These are phyloP conservation scores for Papilio dardanus DNA, from an alignment of 1,140 invertebrate genomes.

Conservation along the genomic window DNA sequence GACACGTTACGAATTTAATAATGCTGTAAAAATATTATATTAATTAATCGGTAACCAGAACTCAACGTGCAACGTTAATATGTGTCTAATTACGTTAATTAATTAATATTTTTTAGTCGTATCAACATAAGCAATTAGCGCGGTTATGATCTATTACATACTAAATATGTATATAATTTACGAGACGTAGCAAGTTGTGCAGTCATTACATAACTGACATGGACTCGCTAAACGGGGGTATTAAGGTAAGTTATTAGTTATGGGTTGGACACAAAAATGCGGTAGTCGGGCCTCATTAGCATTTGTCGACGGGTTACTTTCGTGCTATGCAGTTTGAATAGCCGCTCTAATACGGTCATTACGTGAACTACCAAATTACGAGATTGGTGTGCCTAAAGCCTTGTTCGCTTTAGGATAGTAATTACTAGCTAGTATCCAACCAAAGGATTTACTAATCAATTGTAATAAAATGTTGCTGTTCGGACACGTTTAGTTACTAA, in stretches of 20 bases:
- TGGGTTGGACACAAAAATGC: slow-evolving; percentile 32
- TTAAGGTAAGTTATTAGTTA: slow-evolving; percentile 23
- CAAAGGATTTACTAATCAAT: too few species aligned
- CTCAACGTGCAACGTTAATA: neutral
- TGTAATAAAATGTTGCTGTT: too few species aligned
- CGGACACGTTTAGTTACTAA: too few species aligned
- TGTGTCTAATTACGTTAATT: neutral
- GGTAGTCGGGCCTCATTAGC: slow-evolving; percentile 28
- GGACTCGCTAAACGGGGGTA: neutral
- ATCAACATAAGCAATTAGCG: neutral
- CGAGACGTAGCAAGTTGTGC: neutral
- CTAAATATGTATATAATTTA: neutral
- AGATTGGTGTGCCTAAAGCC: neutral
- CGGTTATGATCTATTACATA: neutral
- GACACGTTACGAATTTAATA: too few species aligned
- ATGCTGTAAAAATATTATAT: too few species aligned
- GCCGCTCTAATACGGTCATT: slow-evolving; percentile 9
- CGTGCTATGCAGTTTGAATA: slow-evolving; percentile 32
- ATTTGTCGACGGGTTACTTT: slow-evolving; percentile 22
- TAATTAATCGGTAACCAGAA: neutral
- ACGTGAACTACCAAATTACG: slow-evolving; percentile 17
- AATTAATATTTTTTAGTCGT: neutral
- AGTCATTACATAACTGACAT: slow-evolving; percentile 7
- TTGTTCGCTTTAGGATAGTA: too few species aligned
- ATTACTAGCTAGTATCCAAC: too few species aligned